Conservation (phyloP, 2,888 invertebrate species). For the Belgica antarctica region DNA sequence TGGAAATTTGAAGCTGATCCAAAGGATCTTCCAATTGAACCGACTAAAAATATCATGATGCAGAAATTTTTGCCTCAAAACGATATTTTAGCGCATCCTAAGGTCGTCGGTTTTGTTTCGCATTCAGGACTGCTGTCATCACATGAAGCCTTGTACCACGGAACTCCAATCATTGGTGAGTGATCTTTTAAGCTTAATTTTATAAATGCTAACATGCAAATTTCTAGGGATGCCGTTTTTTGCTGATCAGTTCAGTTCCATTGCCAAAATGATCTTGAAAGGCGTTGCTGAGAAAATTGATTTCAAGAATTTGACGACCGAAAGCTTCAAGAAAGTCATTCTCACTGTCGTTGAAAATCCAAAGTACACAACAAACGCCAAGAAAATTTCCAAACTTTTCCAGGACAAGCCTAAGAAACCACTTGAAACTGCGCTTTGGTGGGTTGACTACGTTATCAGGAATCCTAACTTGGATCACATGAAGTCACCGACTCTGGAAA, state of each 20-base stretch:
- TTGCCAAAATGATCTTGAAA: not conserved
- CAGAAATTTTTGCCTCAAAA: slow-evolving; percentile 58
- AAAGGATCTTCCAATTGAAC: slow-evolving; percentile 45
- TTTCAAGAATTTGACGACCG: not conserved
- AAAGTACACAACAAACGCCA: slow-evolving; percentile 47
- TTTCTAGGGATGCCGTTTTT: slow-evolving; percentile 43
- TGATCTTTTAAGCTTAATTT: no score
- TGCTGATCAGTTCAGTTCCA: slow-evolving; percentile 43
- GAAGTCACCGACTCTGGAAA: not conserved
- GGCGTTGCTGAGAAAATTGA: slow-evolving; percentile 23
- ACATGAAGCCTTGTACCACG: slow-evolving; percentile 43
- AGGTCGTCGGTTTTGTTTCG: slow-evolving; percentile 39
- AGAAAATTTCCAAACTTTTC: slow-evolving; percentile 47
- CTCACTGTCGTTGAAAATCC: not conserved
- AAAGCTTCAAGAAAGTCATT: not conserved
- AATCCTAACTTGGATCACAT: not conserved
- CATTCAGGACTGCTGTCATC: slow-evolving; percentile 45
- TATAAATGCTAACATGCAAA: no score
- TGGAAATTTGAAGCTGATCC: slow-evolving; percentile 46
- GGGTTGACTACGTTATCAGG: slow-evolving; percentile 23
- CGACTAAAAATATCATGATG: slow-evolving; percentile 57
- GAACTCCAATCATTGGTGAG: not conserved
- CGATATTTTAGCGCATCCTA: slow-evolving; percentile 50
- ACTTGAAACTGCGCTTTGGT: slow-evolving; percentile 27
- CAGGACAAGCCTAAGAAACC: slow-evolving; percentile 44